These are phyloP conservation scores for Amblyjoppa fuscipennis DNA, from an alignment of 2,888 invertebrate genomes.

Conservation along the genomic window DNA sequence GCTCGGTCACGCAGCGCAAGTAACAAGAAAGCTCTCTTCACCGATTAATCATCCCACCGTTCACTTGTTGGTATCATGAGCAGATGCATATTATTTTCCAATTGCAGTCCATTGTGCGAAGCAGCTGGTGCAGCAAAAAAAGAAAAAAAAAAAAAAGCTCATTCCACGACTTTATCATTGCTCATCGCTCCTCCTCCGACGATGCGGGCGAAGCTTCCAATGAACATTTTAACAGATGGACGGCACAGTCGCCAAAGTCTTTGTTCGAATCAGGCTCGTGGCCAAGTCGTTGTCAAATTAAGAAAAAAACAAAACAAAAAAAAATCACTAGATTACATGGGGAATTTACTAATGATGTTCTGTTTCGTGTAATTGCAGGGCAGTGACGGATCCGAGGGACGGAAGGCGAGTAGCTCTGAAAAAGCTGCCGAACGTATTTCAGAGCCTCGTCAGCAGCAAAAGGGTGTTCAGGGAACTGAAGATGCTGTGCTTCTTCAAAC, in stretches of 20 bases:
- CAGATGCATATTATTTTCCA: slow-evolving; percentile 52
- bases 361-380: slow-evolving; percentile 90
- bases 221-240: neutral
- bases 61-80: neutral
- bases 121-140: slow-evolving; percentile 37
- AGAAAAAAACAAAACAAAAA: too few species aligned
- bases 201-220: neutral
- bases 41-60: neutral
- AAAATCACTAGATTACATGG: too few species aligned
- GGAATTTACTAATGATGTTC: too few species aligned
- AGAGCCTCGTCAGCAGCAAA: slow-evolving; percentile 99
- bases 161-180: neutral
- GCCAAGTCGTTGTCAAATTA: too few species aligned
- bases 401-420: slow-evolving; percentile 99
- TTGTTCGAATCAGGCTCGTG: neutral
- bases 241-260: neutral
- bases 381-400: slow-evolving; percentile 99
- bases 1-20: neutral
- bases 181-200: too few species aligned
- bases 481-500: slow-evolving; percentile 99
- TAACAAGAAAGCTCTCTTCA: neutral
- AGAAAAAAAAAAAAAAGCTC: slow-evolving; percentile 2
- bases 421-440: slow-evolving; percentile 99
- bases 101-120: slow-evolving; percentile 32
- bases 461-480: slow-evolving; percentile 99